Conservation (phyloP, 2,113 vertebrate species). For the Callopanchax toddi region DNA sequence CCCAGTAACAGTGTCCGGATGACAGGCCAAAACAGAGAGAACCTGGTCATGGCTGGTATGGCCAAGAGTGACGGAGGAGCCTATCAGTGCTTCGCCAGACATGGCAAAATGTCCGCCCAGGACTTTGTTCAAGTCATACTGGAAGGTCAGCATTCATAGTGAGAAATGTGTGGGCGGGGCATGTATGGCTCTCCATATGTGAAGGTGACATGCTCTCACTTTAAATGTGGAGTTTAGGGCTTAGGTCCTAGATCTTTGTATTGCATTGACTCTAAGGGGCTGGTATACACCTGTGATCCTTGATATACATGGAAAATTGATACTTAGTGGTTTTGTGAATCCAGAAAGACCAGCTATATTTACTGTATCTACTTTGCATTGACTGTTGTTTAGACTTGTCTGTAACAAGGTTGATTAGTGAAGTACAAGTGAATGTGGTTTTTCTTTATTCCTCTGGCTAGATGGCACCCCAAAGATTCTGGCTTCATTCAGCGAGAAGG, state of each 20-base stretch:
- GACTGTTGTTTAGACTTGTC: too few species aligned
- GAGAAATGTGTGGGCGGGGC: not conserved
- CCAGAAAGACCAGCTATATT: too few species aligned
- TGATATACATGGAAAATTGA: too few species aligned
- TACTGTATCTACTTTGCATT: too few species aligned
- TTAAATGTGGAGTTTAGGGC: too few species aligned
- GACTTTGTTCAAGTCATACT: conserved; percentile 96
- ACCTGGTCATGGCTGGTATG: conserved; percentile 96
- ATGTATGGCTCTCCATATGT: too few species aligned
- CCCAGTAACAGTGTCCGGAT: conserved; percentile 92
- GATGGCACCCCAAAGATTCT: conserved; percentile 99
- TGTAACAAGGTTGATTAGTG: not conserved
- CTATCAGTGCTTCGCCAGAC: conserved; percentile 96
- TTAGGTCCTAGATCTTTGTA: too few species aligned
- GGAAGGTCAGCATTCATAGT: conserved; percentile 80
- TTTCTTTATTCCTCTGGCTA: conserved; percentile 52
- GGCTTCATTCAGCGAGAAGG: conserved; percentile 96
- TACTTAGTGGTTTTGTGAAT: too few species aligned
- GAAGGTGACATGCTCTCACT: too few species aligned
- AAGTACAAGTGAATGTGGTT: conserved; percentile 3
- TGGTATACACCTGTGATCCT: too few species aligned
- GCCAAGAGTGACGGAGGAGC: conserved; percentile 96
- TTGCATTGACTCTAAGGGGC: too few species aligned
- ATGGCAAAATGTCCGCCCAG: conserved; percentile 95
- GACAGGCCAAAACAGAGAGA: conserved; percentile 90